Base-by-base conservation (phyloP, 2,888 invertebrate genomes). In the Globia sparganii region DNA sequence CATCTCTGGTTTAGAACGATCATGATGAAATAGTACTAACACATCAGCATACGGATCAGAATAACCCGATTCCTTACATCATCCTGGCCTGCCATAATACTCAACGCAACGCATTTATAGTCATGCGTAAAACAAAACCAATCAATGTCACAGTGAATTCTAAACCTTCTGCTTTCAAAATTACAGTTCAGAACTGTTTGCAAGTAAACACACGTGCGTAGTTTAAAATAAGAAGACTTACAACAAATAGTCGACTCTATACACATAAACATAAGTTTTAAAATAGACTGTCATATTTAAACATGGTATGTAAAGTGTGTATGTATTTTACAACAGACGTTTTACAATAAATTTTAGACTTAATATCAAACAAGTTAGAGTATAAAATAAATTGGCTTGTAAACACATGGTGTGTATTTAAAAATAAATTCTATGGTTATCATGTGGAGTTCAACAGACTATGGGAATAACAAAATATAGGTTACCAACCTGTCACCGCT, bases 401-500 rank as follows among this genome's bases (percentile, higher is more conserved):
- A 8, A 1, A 59, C 49, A 69, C 11, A 66, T 78, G 74, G 62
- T 69, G 64, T 56, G 56, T 70, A 56, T 74, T 72, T 78, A 78
- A 78, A 87, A 75, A 84, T 86, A 88, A 72, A 66, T 15, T 65
- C 46, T 75, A 78, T 80, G 68, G 59, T 75, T 72, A 43, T 84
- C 69, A 74, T 75, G 69, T 76, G 72, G 64, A 62, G 80, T 83
- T 86, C 72, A 88, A 83, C 75, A 79, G 53, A 78, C 75, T 68
- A 64, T 77, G 37, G 61, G 72, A 72, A 78, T 75, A 78, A 77
- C 84, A 86, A 67, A 73, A 85, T 86, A 86, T 83, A 61, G 74
- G 87, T 84, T 66, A 59, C 43, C 61, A 78, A 86, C 49, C 73
- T 84, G 84, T 79, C 84, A 86, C 49, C 58, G 58, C 11, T 43